Evolutionary conservation across 35 echinoderm and acorn worm species (phyloP), one percentile per base, ranked within the genome.

Genomic region (Ptychodera flava): DNA sequence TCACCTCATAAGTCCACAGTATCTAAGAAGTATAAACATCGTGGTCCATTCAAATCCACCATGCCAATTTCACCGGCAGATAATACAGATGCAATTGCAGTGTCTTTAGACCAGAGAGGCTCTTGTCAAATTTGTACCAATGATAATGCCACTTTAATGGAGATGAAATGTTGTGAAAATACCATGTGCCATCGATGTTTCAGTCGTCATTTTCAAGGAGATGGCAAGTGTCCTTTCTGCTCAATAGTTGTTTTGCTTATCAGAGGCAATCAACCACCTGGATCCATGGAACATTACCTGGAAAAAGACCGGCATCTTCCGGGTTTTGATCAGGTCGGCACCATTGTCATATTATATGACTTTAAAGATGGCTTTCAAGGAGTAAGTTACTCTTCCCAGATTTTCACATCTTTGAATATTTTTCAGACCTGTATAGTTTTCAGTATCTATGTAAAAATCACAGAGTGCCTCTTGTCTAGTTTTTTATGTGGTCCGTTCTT

Each of bases 181-280:
- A 64, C 45, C 6, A 64, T 64, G 22, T 64, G 45, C 22, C 6
- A 64, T 6, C 6, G 6, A 64, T 64, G 45, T 64, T 64, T 64
- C 22, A 6, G 22, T 22, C 22, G 45, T 22, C 45, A 64, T 64
- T 64, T 64, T 64, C 6, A 64, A 6, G 22, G 22, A 12, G 45
- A 64, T 64, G 45, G 45, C 45, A 64, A 64, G 31, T 91, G 89
- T 86, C 89, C 89, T 33, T 28, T 86, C 27, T 91, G 89, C 33
- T 27, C 37, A 22, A 35, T 38, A 45, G 36, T 86, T 33, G 85
- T 77, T 34, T 0, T 83, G 32, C 16, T 15, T 34, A 85, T 80
- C 31, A 91, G 64, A 86, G 89, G 89, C 0, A 86, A 91, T 53
- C 89, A 91, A 77, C 89, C 89, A 64, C 16, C 1, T 31, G 89